Evolutionary conservation across 2,113 vertebrate species (phyloP), one percentile per base, ranked within the genome.

Genomic region (Neotragus moschatus): DNA sequence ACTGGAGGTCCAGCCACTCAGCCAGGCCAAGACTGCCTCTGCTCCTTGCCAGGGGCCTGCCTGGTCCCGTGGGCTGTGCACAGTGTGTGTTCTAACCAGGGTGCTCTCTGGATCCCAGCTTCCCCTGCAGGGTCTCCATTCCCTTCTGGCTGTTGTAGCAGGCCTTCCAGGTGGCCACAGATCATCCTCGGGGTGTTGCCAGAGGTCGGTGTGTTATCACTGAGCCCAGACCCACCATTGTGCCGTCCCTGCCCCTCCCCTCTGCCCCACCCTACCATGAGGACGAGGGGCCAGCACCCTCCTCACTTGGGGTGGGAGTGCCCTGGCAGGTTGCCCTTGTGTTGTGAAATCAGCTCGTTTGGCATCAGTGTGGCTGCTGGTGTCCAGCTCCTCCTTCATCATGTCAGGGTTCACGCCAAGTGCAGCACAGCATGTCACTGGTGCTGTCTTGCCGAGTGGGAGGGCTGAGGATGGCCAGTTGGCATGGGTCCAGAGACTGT

Each of bases 311-410:
- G 90, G 93, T 2, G 53, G 90, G 89, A 39, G n/a, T 28, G 3
- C 36, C 7, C 80, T 84, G 97, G 93, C 91, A 33, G 61, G 56
- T 25, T 1, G 2, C 70, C 58, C 61, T 94, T 36, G 2, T 1
- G 51, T 94, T 92, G 91, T 93, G 92, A 94, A 90, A 84, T 87
- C 91, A 55, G 7, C 39, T 21, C 6, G 19, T 85, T 51, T 88
- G 96, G 96, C 92, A 33, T 8, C n/a, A 1, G 14, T 47, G 0
- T 47, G 5, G 2, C 36, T 19, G 5, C 19, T 63, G 56, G 15
- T 56, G 25, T 93, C 94, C 75, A 61, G 47, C 56, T 80, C 75
- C 33, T 25, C 56, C 80, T 51, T 84, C 94, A 84, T 63, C 25
- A 28, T 6, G 36, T 51, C 84, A 51, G 91, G 43, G 79, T 33